A percentile compares a stretch with the other conserved stretches of the same genome.
These are phyloP conservation scores for Yponomeuta evonymella DNA, from an alignment of 2,888 invertebrate genomes.

Conservation along the genomic window DNA sequence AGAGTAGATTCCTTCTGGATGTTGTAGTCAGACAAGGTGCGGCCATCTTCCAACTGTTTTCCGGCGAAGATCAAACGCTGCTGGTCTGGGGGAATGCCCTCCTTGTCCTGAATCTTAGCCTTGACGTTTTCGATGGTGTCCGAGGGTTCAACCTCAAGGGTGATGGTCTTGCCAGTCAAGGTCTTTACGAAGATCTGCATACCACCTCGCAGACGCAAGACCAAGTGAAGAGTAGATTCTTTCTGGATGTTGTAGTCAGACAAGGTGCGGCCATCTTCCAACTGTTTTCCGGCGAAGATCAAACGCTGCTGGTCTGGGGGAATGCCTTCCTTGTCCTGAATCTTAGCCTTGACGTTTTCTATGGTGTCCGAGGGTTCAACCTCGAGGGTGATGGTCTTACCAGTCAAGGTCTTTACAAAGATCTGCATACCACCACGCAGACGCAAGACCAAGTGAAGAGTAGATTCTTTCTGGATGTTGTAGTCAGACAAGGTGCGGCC, in stretches of 20 bases:
- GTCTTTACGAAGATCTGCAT: constrained; percentile 49
- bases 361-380: constrained; percentile 19
- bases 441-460: constrained; percentile 20
- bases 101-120: constrained; percentile 46
- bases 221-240: constrained; percentile 17
- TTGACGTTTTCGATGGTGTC: constrained; percentile 46
- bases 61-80: constrained; percentile 45
- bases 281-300: constrained; percentile 19
- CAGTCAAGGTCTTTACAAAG: constrained; percentile 19
- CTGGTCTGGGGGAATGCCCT: constrained; percentile 47
- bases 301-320: constrained; percentile 19
- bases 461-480: constrained; percentile 26
- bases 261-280: constrained; percentile 20
- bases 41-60: constrained; percentile 44
- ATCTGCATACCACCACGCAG: constrained; percentile 20
- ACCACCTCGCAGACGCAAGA: constrained; percentile 24
- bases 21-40: constrained; percentile 43
- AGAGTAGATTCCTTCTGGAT: constrained; percentile 38
- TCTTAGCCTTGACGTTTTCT: constrained; percentile 19
- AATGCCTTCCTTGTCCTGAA: constrained; percentile 20
- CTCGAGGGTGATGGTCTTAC: constrained; percentile 18
- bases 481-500: constrained; percentile 26
- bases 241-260: constrained; percentile 20
- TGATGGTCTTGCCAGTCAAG: constrained; percentile 43
- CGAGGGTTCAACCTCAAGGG: constrained; percentile 39